These are phyloP conservation scores for Siphamia tubifer DNA, from an alignment of 2,113 vertebrate species.

Conservation along the genomic window DNA sequence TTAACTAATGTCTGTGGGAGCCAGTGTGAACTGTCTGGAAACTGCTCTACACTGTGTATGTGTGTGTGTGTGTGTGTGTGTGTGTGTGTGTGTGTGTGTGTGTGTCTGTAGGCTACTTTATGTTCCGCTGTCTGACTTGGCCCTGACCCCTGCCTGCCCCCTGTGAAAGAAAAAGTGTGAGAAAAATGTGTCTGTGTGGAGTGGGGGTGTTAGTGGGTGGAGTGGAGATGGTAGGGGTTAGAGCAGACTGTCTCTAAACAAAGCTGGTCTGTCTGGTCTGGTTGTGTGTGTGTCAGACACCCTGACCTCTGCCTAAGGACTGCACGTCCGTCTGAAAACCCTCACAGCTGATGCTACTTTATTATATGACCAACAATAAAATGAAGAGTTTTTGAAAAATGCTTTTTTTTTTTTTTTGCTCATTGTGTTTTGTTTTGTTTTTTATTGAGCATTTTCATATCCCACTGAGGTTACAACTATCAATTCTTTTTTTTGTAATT, in stretches of 20 bases:
- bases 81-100: conserved; percentile 20
- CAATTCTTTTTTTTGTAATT: no score
- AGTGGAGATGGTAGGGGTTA: background rate
- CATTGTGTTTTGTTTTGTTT: no score
- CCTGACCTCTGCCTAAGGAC: conserved; percentile 17
- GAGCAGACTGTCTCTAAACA: conserved; percentile 63
- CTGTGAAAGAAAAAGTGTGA: conserved; percentile 47
- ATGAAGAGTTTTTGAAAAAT: no score
- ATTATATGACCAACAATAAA: no score
- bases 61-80: conserved; percentile 17
- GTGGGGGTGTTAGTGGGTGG: background rate
- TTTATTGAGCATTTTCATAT: no score
- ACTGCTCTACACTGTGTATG: background rate
- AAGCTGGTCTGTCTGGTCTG: conserved; percentile 53
- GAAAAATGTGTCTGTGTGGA: conserved; percentile 37
- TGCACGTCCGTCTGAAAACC: conserved; percentile 21
- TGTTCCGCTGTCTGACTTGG: conserved; percentile 52
- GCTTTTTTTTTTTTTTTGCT: no score
- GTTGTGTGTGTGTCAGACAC: conserved; percentile 10
- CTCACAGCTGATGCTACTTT: no score
- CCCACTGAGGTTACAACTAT: no score
- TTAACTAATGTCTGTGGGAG: conserved; percentile 3
- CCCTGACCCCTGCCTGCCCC: conserved; percentile 60
- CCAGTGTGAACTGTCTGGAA: conserved; percentile 27
- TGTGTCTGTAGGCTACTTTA: conserved; percentile 21